These are phyloP conservation scores for Orchesellides sinensis DNA, from an alignment of 2,888 invertebrate genomes.

Conservation along the genomic window DNA sequence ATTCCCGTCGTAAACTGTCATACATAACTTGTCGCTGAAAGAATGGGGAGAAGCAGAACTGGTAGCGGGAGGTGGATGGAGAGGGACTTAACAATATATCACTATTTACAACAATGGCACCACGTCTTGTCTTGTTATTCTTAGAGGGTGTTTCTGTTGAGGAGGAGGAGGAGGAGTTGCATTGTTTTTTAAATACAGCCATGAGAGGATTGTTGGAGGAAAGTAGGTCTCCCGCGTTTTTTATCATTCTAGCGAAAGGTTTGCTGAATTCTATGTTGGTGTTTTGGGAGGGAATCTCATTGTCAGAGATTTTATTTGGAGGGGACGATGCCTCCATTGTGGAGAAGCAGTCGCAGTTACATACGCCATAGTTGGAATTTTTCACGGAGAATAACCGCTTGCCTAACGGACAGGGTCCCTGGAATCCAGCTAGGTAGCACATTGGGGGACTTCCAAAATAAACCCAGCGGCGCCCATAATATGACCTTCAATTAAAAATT, in stretches of 20 bases:
- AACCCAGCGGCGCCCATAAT: background rate
- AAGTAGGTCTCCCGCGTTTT: too few species aligned
- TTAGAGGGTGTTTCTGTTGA: background rate
- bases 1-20: slow-evolving; percentile 29
- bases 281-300: too few species aligned
- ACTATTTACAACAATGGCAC: background rate
- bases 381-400: background rate
- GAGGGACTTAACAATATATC: too few species aligned
- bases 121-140: background rate
- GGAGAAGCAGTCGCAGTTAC: slow-evolving; percentile 39
- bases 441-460: background rate
- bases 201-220: background rate
- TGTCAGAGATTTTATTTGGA: too few species aligned
- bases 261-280: background rate
- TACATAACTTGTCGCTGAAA: slow-evolving; percentile 25
- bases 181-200: background rate
- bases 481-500: background rate
- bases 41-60: slow-evolving; percentile 23
- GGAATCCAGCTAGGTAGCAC: background rate
- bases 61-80: slow-evolving; percentile 17
- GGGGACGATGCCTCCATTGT: background rate
- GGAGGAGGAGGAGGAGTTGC: background rate
- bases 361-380: slow-evolving; percentile 40
- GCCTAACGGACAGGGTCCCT: background rate
- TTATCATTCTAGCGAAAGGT: too few species aligned